These are phyloP conservation scores for Sussaba pulchella DNA, from an alignment of 2,888 invertebrate genomes.

Conservation along the genomic window DNA sequence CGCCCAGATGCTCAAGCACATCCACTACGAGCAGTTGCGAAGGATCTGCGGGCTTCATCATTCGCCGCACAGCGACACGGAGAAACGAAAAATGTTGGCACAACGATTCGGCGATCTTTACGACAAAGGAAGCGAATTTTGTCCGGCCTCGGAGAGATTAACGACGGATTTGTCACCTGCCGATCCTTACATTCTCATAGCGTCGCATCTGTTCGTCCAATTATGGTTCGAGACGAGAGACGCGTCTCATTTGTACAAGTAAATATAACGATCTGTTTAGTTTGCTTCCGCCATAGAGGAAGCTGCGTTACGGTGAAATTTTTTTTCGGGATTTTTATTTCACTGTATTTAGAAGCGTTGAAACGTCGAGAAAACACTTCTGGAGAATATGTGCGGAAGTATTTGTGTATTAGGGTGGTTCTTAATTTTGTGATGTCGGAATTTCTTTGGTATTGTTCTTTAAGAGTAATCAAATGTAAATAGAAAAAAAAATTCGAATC, in stretches of 20 bases:
- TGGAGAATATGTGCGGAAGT: too few relatives aligned
- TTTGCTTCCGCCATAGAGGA: too few relatives aligned
- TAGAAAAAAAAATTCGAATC: too few relatives aligned
- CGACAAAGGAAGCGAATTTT: constrained; percentile 78
- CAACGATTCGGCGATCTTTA: constrained; percentile 79
- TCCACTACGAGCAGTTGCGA: constrained; percentile 91
- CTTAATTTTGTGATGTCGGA: too few relatives aligned
- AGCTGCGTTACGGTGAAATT: too few relatives aligned
- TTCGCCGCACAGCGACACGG: constrained; percentile 74
- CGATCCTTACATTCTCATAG: constrained; percentile 93
- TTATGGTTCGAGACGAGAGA: constrained; percentile 85
- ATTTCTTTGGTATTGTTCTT: too few relatives aligned
- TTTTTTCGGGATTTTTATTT: too few relatives aligned
- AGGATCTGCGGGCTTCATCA: constrained; percentile 90
- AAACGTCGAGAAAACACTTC: too few relatives aligned
- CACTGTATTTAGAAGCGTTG: too few relatives aligned
- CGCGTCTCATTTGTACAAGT: constrained; percentile 82
- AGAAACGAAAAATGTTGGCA: constrained; percentile 76
- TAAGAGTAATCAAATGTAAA: too few relatives aligned
- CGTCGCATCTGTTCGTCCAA: constrained; percentile 89
- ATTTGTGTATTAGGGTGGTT: too few relatives aligned
- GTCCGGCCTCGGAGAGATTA: constrained; percentile 85
- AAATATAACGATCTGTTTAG: constrained; percentile 12
- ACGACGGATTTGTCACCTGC: constrained; percentile 90
- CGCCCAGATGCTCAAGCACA: constrained; percentile 93